phyloP scores from a whole-genome alignment of 2,888 invertebrate species.

The Dicyrtomina minuta region DNA sequence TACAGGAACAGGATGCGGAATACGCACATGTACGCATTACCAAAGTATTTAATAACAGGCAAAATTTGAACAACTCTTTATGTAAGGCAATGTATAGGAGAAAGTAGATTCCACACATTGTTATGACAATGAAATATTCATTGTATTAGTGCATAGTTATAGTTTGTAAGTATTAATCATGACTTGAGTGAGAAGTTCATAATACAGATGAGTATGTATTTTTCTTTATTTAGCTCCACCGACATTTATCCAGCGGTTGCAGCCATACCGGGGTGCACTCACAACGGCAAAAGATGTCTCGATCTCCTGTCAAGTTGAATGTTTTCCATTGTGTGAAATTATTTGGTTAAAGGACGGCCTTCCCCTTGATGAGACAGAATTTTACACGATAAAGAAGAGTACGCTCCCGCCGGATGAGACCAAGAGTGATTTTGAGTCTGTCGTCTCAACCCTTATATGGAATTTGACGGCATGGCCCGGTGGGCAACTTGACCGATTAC shows the following conservation, averaged over 20 bases:
- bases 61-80: no score
- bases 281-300: slow-evolving; percentile 66
- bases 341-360: slow-evolving; percentile 80
- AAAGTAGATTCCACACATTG: no score
- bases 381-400: slow-evolving; percentile 69
- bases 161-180: no score
- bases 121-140: no score
- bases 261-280: slow-evolving; percentile 73
- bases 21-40: no score
- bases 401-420: slow-evolving; percentile 72
- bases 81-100: no score
- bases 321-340: slow-evolving; percentile 76
- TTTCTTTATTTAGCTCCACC: slow-evolving; percentile 70
- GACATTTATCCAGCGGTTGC: slow-evolving; percentile 79
- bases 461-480: slow-evolving; percentile 83
- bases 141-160: no score
- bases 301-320: slow-evolving; percentile 84
- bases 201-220: neutral
- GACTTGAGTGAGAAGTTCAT: no score
- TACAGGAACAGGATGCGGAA: no score
- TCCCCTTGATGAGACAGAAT: slow-evolving; percentile 61
- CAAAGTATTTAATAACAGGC: no score
- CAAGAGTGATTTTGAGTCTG: slow-evolving; percentile 84
- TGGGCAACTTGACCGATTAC: slow-evolving; percentile 71
- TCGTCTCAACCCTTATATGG: slow-evolving; percentile 84